These are phyloP conservation scores for Diacarnus erythraeanus DNA, from an alignment of 37 sponge, comb jelly and placozoan genomes.

Conservation along the genomic window DNA sequence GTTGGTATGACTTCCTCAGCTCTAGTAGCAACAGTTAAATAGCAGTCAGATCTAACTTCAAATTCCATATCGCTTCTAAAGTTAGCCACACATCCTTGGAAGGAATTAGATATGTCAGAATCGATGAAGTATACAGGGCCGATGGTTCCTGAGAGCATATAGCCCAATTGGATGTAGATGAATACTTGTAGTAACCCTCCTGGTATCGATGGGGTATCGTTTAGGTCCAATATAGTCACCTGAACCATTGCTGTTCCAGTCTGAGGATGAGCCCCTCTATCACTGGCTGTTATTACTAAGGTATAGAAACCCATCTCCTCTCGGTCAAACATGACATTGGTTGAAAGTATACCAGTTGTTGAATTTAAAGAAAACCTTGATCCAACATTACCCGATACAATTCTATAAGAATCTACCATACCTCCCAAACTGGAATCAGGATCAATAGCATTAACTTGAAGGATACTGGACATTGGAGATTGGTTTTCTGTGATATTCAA, in stretches of 20 bases:
- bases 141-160: background rate
- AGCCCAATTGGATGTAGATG: constrained; percentile 17
- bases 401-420: constrained; percentile 18
- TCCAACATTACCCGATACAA: constrained; percentile 20
- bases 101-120: constrained; percentile 36
- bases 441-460: constrained; percentile 47
- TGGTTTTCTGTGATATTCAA: constrained; percentile 32
- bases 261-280: constrained; percentile 12
- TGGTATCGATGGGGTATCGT: constrained; percentile 54
- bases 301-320: constrained; percentile 19
- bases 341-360: constrained; percentile 25
- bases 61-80: constrained; percentile 10
- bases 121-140: constrained; percentile 49
- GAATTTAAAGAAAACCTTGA: constrained; percentile 19
- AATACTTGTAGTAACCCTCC: constrained; percentile 34
- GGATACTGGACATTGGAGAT: background rate
- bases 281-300: constrained; percentile 44
- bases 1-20: background rate
- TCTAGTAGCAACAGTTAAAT: background rate
- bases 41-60: background rate
- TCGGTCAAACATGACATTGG: constrained; percentile 17
- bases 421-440: constrained; percentile 50
- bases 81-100: constrained; percentile 33
- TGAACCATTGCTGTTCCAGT: constrained; percentile 37
- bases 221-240: constrained; percentile 44